These are phyloP conservation scores for Gnatocerus cornutus DNA, from an alignment of 2,888 invertebrate species.

Conservation along the genomic window DNA sequence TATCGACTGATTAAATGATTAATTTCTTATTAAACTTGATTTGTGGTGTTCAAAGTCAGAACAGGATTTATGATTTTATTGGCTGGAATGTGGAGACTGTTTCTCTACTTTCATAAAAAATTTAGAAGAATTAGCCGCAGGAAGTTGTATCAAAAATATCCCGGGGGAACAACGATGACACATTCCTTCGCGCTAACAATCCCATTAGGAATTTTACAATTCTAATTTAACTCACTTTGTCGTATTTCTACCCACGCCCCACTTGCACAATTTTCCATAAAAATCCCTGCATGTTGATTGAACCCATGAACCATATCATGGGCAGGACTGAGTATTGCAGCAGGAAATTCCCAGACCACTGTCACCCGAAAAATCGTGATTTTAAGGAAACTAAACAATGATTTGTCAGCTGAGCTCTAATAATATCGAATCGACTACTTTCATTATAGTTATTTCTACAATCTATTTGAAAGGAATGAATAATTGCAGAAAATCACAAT, in stretches of 20 bases:
- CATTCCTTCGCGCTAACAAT: too few species aligned
- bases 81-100: too few species aligned
- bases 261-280: constrained; percentile 1
- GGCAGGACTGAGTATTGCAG: constrained; percentile 16
- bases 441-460: constrained; percentile 44
- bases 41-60: too few species aligned
- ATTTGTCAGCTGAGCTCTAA: constrained; percentile 37
- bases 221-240: not conserved
- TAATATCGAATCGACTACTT: constrained; percentile 27
- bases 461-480: constrained; percentile 45
- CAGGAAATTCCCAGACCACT: constrained; percentile 9
- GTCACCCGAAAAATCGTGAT: constrained; percentile 9
- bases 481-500: constrained; percentile 46
- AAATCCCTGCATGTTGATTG: constrained; percentile 8
- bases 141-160: too few species aligned
- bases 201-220: too few species aligned
- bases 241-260: not conserved
- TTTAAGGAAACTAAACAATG: constrained; percentile 18
- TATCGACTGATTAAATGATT: too few species aligned
- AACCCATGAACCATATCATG: constrained; percentile 4
- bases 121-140: too few species aligned
- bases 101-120: too few species aligned
- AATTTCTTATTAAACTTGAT: too few species aligned
- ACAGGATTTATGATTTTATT: too few species aligned
- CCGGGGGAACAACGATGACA: too few species aligned